Evolutionary conservation across 2,888 invertebrate genomes (phyloP).

Genomic region (Tuberolachnus salignus): DNA sequence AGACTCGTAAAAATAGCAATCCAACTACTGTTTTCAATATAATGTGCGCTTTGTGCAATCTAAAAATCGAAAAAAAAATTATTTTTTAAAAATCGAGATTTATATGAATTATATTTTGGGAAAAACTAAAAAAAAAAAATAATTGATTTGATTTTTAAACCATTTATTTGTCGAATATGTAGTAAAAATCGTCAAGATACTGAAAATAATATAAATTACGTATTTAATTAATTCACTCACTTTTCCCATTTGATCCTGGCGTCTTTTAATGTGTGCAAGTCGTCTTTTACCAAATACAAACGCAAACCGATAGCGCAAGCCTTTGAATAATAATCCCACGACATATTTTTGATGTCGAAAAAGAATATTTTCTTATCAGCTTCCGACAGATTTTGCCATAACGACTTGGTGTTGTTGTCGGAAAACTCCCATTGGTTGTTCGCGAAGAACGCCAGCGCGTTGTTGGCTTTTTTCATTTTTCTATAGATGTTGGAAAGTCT

Average conservation of each 20-base stretch:
- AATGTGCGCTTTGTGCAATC: conserved; percentile 50
- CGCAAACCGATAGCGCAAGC: conserved; percentile 66
- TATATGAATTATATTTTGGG: too few species aligned
- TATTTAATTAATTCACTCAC: conserved; percentile 29
- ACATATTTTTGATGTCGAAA: conserved; percentile 64
- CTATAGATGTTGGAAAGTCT: conserved; percentile 66
- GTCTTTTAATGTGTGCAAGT: conserved; percentile 62
- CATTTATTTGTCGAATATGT: background rate
- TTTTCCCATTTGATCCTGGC: conserved; percentile 61
- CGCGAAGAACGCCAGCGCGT: conserved; percentile 65
- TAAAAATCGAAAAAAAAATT: conserved; percentile 28
- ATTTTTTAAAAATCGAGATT: too few species aligned
- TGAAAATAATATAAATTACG: background rate
- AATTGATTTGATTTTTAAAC: background rate
- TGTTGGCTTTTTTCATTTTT: conserved; percentile 64
- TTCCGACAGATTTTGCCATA: conserved; percentile 61
- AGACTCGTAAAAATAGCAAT: conserved; percentile 17
- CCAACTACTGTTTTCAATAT: conserved; percentile 31
- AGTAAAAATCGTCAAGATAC: background rate
- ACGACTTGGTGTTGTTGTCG: conserved; percentile 61
- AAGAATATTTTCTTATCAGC: conserved; percentile 63
- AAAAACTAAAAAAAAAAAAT: too few species aligned
- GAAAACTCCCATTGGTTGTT: conserved; percentile 64
- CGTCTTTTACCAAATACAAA: conserved; percentile 65
- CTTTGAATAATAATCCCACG: conserved; percentile 66